Evolutionary conservation across 2,113 vertebrate species (phyloP).

Genomic region (Dinomys branickii): DNA sequence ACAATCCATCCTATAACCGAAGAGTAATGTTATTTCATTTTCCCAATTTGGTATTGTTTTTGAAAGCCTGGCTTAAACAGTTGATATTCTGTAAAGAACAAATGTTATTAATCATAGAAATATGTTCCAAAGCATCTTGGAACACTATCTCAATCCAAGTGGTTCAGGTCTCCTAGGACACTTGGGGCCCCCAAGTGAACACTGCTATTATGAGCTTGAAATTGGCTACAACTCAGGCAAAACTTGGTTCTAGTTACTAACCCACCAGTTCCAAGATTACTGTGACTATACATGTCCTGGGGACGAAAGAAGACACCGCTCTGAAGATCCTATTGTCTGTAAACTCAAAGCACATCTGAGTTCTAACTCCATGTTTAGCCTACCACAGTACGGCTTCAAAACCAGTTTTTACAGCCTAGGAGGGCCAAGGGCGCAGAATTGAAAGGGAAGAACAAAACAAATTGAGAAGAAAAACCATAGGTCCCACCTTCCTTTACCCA

Average conservation of each 20-base stretch:
- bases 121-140: background rate
- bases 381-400: conserved; percentile 43
- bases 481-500: background rate
- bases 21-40: background rate
- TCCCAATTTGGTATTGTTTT: conserved; percentile 27
- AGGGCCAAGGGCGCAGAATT: background rate
- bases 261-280: conserved; percentile 42
- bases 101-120: conserved; percentile 46
- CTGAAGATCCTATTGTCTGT: conserved; percentile 19
- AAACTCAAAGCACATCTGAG: conserved; percentile 52
- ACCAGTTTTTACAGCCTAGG: background rate
- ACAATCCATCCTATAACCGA: background rate
- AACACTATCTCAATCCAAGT: background rate
- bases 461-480: too few species aligned
- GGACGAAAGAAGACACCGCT: conserved; percentile 53
- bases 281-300: background rate
- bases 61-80: background rate
- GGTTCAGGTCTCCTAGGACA: background rate
- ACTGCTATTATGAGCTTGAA: background rate
- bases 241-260: conserved; percentile 26
- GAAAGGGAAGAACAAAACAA: background rate
- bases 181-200: background rate
- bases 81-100: background rate
- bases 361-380: conserved; percentile 4
- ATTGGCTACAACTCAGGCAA: background rate